Percentiles rank a stretch among this genome's conserved stretches.
Conservation (phyloP, 2,888 invertebrate species). For the Lysandra bellargus region DNA sequence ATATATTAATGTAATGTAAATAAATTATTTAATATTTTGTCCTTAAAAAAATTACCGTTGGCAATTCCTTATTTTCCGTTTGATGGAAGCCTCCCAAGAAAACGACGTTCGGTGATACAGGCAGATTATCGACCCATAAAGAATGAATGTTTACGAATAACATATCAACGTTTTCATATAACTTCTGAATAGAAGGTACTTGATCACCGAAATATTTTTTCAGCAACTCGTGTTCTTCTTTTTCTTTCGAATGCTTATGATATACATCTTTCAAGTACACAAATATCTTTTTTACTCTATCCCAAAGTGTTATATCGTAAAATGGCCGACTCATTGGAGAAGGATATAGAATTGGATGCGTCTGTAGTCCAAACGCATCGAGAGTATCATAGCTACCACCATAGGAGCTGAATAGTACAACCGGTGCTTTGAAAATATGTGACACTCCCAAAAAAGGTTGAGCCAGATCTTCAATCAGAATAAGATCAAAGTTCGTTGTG, state of each 20-base stretch:
- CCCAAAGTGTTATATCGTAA: conserved; percentile 47
- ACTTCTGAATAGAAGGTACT: conserved; percentile 41
- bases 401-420: conserved; percentile 49
- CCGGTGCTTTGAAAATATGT: conserved; percentile 48
- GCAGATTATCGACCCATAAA: conserved; percentile 53
- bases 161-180: conserved; percentile 52
- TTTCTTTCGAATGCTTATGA: not conserved
- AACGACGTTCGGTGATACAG: conserved; percentile 57
- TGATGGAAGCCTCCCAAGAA: conserved; percentile 62
- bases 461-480: conserved; percentile 48
- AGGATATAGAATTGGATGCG: conserved; percentile 51
- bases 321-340: conserved; percentile 39
- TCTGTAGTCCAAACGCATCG: conserved; percentile 45
- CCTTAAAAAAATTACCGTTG: conserved; percentile 47
- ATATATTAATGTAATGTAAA: too few relatives aligned
- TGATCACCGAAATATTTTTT: conserved; percentile 43
- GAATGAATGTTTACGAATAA: conserved; percentile 62
- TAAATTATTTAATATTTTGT: not conserved
- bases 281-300: conserved; percentile 45
- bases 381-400: conserved; percentile 41
- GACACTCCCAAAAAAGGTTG: conserved; percentile 43
- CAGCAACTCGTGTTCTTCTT: conserved; percentile 39
- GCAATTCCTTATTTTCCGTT: conserved; percentile 51
- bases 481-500: conserved; percentile 46
- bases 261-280: conserved; percentile 17